A percentile compares a stretch with the other conserved stretches of the same genome.
Conservation (phyloP, 2,888 invertebrate genomes). For the Ganaspis brasiliensis region DNA sequence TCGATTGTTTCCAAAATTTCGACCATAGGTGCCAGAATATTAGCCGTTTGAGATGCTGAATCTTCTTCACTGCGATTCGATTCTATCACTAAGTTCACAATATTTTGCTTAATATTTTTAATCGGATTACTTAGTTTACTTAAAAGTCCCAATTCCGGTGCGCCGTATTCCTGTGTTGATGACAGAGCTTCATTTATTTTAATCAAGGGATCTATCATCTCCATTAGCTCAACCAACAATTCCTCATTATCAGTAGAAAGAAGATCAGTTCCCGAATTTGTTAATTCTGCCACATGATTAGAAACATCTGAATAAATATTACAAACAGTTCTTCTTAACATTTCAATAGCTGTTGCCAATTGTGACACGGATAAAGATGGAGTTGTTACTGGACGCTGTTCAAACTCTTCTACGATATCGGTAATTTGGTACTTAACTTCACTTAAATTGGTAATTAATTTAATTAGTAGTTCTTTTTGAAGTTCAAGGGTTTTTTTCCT, state of each 20-base stretch:
- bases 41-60: conserved; percentile 46
- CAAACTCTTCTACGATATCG: conserved; percentile 70
- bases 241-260: conserved; percentile 52
- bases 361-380: conserved; percentile 61
- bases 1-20: conserved; percentile 61
- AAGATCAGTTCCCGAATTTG: conserved; percentile 49
- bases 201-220: conserved; percentile 59
- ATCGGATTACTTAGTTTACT: conserved; percentile 67
- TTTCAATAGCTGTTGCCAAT: conserved; percentile 67
- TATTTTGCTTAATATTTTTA: conserved; percentile 62
- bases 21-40: conserved; percentile 55
- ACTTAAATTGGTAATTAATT: conserved; percentile 58
- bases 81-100: conserved; percentile 61
- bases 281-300: conserved; percentile 44
- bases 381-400: conserved; percentile 65
- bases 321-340: conserved; percentile 63
- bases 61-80: conserved; percentile 51
- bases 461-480: conserved; percentile 37
- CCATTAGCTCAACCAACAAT: conserved; percentile 56
- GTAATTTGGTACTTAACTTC: conserved; percentile 67
- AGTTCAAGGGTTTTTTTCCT: neutral
- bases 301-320: conserved; percentile 53
- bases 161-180: conserved; percentile 63
- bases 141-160: conserved; percentile 67
- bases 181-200: conserved; percentile 61